A percentile compares a stretch with the other conserved stretches of the same genome.
Evolutionary conservation across 2,113 vertebrate genomes (phyloP).

Genomic region (Nyctibius bracteatus): DNA sequence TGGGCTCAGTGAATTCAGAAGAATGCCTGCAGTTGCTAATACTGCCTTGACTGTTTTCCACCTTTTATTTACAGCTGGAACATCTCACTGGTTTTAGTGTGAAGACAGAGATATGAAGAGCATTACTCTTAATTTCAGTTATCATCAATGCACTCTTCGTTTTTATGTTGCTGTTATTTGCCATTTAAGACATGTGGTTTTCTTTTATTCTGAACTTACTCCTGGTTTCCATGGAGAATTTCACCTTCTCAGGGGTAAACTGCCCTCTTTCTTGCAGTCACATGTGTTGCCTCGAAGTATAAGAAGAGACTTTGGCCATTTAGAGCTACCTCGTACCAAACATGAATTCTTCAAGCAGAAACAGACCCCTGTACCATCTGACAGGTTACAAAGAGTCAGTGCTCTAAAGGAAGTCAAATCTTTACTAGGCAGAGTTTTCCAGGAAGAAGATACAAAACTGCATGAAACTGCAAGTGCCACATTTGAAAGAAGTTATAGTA

Average conservation of each 20-base stretch:
- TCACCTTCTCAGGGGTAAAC: not conserved
- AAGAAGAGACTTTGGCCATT: not conserved
- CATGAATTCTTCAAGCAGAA: not conserved
- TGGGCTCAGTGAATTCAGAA: not conserved
- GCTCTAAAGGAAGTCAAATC: not conserved
- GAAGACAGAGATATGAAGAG: not conserved
- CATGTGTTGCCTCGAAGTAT: not conserved
- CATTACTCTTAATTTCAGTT: not conserved
- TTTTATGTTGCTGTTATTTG: not conserved
- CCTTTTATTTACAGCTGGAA: not conserved
- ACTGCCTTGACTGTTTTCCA: not conserved
- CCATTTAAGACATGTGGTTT: not conserved
- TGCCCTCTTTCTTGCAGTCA: not conserved
- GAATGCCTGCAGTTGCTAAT: not conserved
- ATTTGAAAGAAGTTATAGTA: not conserved
- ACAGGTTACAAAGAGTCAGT: not conserved
- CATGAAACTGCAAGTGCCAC: not conserved
- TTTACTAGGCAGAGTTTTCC: not conserved
- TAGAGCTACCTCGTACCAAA: not conserved
- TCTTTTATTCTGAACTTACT: not conserved
- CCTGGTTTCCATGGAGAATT: not conserved
- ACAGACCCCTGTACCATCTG: not conserved
- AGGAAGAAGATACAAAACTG: not conserved
- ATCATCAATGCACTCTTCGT: not conserved
- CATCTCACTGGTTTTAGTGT: not conserved